Evolutionary conservation across 2,888 invertebrate species (phyloP), one percentile per base, ranked within the genome.

Genomic region (Furcula furcula): DNA sequence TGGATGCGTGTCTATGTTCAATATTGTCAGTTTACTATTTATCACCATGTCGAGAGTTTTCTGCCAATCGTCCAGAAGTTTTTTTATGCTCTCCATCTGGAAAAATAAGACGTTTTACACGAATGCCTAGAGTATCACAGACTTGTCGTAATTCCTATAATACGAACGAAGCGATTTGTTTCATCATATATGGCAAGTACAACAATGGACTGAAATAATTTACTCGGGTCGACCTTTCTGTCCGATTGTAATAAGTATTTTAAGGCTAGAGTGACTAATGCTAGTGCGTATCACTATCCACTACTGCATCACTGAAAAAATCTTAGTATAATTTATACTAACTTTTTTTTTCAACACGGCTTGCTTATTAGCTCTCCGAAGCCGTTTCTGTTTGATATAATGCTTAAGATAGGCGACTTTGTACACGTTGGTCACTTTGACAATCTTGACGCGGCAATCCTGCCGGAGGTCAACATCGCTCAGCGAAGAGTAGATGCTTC

Each of bases 361-460:
- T 21, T 79, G 76, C 38, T 72, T 80, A 19, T 59, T 76, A 1
- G 80, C 80, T 20, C 78, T 71, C 12, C 79, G 66, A 28, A 82
- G 40, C 43, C 72, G 71, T 51, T 76, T 86, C 44, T 82, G 84
- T 57, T 82, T 85, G 43, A 85, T 82, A 51, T 75, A 84, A 50
- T 83, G 75, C 43, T 74, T 83, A 20, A 85, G 72, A 56, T 78
- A 83, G 13, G 85, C 79, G 13, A 86, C 76, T 65, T 79, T 83
- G 61, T 83, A 87, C 10, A 87, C 80, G 43, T 84, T 87, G 33
- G 85, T 86, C 23, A 87, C 81, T 68, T 78, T 79, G 29, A 86
- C 73, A 31, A 88, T 79, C 55, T 83, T 85, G 32, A 86, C 74
- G 20, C 68, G 72, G 48, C 76, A 82, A 29, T 83, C 79, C 29